Base-by-base conservation (phyloP, 2,888 invertebrate species). In the Acronicta alni region DNA sequence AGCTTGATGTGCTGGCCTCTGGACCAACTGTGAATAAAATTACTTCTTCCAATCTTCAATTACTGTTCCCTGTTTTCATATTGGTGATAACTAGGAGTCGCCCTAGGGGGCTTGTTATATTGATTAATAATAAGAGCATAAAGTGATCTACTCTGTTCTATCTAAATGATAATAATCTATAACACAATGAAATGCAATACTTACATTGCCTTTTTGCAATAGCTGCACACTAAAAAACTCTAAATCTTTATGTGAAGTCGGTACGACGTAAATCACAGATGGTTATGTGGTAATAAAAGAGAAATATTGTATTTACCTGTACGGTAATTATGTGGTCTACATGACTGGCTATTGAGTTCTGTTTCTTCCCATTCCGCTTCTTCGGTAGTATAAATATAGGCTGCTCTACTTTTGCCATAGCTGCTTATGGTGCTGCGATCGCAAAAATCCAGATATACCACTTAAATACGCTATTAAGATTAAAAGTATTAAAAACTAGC, bases 241-340 rank as follows among this genome's bases (percentile, higher is more conserved):
- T 32, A 10, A 18, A 42, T 41, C 18, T n/a, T 15, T 41, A 26
- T 6, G 8, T 6, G n/a, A 37, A 44, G 15, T 20, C 14, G 43
- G 56, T 44, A 14, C 18, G 23, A 52, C 23, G 26, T 38, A 44
- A 30, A 63, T 52, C 37, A 45, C 18, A 12, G 15, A 44, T 41
- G 41, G n/a, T 42, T 53, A 47, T 30, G 15, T 45, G 42, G 43
- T 30, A 43, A 18, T 54, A 30, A 46, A n/a, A 46, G 23, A 23
- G 37, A 63, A 52, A 38, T 59, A 49, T 42, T 20, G 32, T 57
- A 80, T 75, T 63, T 76, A 95, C 95, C 92, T 96, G 95, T 43
- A 95, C 94, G 67, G 94, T 93, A 68, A 96, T 95, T 60, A 96
- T 95, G 78, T 95, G 96, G 77, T 96, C 96, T 52, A 95, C 95